Evolutionary conservation across 2,888 invertebrate species (phyloP).

Genomic region (Rhingia rostrata): DNA sequence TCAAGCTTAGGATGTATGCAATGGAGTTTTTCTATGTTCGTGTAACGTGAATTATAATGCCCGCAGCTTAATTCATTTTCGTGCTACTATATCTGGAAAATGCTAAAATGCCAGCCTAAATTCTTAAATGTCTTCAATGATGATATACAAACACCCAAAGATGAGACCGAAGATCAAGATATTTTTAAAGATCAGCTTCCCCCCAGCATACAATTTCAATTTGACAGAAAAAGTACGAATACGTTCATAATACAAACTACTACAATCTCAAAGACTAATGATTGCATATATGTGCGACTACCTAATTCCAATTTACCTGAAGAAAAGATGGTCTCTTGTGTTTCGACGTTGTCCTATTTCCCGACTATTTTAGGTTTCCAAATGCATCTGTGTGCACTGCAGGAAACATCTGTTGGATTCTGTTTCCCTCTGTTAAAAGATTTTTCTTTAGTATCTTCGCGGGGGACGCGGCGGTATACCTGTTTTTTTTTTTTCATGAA

Average conservation of each 20-base stretch:
- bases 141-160: slow-evolving; percentile 1
- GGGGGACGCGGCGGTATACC: slow-evolving; percentile 40
- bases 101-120: slow-evolving; percentile 33
- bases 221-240: slow-evolving; percentile 10
- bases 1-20: slow-evolving; percentile 49
- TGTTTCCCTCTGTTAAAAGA: not conserved
- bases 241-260: slow-evolving; percentile 3
- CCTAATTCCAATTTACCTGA: slow-evolving; percentile 33
- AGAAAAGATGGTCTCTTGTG: slow-evolving; percentile 2
- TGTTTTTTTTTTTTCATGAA: slow-evolving; percentile 40
- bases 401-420: slow-evolving; percentile 63
- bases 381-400: slow-evolving; percentile 38
- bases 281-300: no score
- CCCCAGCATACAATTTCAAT: slow-evolving; percentile 29
- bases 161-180: not conserved
- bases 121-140: slow-evolving; percentile 7
- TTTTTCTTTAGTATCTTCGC: slow-evolving; percentile 5
- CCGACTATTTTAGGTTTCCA: slow-evolving; percentile 21
- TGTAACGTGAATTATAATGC: slow-evolving; percentile 22
- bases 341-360: not conserved
- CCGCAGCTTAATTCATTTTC: slow-evolving; percentile 32
- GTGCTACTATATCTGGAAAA: slow-evolving; percentile 22
- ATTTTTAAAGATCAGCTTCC: slow-evolving; percentile 36
- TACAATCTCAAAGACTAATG: not conserved
- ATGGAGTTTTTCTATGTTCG: slow-evolving; percentile 25